These are phyloP conservation scores for Erebia epiphron DNA, from an alignment of 2,888 invertebrate genomes.

Conservation along the genomic window DNA sequence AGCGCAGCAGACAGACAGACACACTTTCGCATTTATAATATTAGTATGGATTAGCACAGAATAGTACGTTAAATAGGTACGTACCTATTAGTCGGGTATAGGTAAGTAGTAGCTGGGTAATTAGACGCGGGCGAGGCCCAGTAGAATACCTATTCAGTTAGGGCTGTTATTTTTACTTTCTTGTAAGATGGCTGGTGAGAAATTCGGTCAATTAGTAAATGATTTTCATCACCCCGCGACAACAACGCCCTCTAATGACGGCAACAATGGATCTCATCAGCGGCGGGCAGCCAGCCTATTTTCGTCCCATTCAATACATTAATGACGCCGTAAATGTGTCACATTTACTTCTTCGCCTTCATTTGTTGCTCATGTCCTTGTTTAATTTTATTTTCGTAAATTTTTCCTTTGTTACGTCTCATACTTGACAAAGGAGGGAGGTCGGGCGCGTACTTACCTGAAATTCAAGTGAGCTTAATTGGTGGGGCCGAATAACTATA, in stretches of 20 bases:
- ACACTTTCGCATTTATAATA: too few species aligned
- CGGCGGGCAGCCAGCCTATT: conserved; percentile 26
- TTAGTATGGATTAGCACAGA: too few species aligned
- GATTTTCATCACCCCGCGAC: conserved; percentile 29
- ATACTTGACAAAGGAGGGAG: background rate
- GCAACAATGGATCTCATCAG: conserved; percentile 32
- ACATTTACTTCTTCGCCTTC: conserved; percentile 25
- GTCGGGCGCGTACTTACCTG: too few species aligned
- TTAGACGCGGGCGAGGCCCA: background rate
- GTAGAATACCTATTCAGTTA: background rate
- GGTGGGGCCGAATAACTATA: too few species aligned
- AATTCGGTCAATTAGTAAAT: conserved; percentile 29
- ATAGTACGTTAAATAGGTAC: too few species aligned
- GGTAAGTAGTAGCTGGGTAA: too few species aligned
- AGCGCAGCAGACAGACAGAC: too few species aligned
- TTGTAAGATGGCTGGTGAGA: conserved; percentile 5
- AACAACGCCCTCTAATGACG: conserved; percentile 23
- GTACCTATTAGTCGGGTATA: too few species aligned
- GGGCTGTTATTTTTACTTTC: conserved; percentile 3
- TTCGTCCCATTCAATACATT: conserved; percentile 33
- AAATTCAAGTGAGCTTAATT: too few species aligned
- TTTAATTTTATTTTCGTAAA: conserved; percentile 18
- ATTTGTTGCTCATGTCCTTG: conserved; percentile 6
- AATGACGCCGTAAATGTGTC: conserved; percentile 33
- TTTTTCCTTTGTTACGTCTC: background rate